Evolutionary conservation across 1,140 invertebrate genomes (phyloP).

Genomic region (Ephestia elutella): DNA sequence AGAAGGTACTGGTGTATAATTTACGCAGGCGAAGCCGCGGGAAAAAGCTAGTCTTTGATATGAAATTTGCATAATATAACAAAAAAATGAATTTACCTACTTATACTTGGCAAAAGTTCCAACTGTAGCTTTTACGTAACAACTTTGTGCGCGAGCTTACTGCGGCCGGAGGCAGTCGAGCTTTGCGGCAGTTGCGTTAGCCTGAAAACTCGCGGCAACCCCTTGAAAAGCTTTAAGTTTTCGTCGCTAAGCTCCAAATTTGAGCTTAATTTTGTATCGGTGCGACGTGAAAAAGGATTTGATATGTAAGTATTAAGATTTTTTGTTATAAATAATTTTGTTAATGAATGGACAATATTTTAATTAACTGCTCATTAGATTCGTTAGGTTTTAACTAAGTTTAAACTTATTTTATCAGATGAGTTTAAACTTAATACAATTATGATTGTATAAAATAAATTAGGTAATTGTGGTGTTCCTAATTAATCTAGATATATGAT

Average conservation of each 20-base stretch:
- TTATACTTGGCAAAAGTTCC: not conserved
- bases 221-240: not conserved
- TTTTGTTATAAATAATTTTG: not conserved
- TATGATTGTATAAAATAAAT: too few relatives aligned
- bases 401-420: too few relatives aligned
- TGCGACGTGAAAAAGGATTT: not conserved
- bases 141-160: slow-evolving; percentile 47
- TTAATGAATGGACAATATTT: too few relatives aligned
- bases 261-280: slow-evolving; percentile 1
- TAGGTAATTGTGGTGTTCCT: too few relatives aligned
- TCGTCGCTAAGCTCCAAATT: not conserved
- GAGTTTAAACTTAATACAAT: too few relatives aligned
- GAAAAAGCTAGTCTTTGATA: too few relatives aligned
- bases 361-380: too few relatives aligned
- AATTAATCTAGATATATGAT: too few relatives aligned
- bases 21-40: not conserved
- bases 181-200: slow-evolving; percentile 48
- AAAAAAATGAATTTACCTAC: slow-evolving; percentile 9
- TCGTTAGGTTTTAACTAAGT: too few relatives aligned
- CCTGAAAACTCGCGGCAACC: slow-evolving; percentile 31
- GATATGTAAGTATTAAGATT: slow-evolving; percentile 1
- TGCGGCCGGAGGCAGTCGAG: slow-evolving; percentile 54
- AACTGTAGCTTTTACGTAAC: slow-evolving; percentile 12
- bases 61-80: not conserved
- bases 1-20: too few relatives aligned